These are phyloP conservation scores for Grallaria varia DNA, from an alignment of 2,113 vertebrate species.

Conservation along the genomic window DNA sequence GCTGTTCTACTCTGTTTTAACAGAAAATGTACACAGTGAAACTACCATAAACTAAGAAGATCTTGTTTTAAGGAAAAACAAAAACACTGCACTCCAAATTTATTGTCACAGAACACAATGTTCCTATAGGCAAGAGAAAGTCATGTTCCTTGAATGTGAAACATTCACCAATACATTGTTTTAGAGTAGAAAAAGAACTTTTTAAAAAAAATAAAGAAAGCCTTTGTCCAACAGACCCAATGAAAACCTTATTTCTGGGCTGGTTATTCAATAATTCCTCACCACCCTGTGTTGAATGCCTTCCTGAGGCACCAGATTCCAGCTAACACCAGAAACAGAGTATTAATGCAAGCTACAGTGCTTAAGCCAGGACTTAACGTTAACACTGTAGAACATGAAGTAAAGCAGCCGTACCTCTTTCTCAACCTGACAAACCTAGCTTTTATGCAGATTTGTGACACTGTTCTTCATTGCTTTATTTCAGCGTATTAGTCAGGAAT, in stretches of 20 bases:
- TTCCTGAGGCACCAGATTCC: background rate
- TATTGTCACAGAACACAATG: background rate
- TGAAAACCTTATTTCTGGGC: background rate
- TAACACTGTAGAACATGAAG: background rate
- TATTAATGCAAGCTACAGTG: background rate
- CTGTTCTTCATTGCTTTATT: conserved; percentile 1
- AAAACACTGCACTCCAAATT: background rate
- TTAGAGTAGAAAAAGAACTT: background rate
- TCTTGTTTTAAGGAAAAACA: background rate
- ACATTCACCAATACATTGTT: background rate
- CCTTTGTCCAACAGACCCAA: background rate
- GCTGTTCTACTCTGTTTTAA: background rate
- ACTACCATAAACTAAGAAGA: background rate
- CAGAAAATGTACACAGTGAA: background rate
- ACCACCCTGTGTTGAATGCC: background rate
- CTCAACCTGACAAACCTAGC: background rate
- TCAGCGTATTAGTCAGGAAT: background rate
- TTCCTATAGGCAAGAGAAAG: background rate
- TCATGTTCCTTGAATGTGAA: background rate
- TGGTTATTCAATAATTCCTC: background rate
- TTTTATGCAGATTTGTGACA: conserved; percentile 10
- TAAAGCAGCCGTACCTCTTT: background rate
- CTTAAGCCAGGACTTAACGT: background rate
- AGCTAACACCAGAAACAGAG: background rate
- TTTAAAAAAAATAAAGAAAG: background rate